These are phyloP conservation scores for Syngnathoides biaculeatus DNA, from an alignment of 2,113 vertebrate species.

Conservation along the genomic window DNA sequence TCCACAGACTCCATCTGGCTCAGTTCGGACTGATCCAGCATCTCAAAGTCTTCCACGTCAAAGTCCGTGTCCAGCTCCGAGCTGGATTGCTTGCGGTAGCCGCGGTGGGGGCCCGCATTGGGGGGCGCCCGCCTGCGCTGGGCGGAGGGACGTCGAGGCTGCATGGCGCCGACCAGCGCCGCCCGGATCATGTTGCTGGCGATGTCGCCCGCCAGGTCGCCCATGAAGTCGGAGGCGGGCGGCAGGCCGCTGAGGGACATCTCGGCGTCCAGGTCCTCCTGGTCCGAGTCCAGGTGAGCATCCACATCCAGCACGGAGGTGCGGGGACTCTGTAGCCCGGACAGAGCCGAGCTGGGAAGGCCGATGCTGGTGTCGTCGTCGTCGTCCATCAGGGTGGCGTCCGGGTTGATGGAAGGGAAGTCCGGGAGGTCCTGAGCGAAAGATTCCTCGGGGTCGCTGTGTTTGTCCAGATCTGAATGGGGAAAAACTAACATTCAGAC, in stretches of 20 bases:
- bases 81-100: constrained; percentile 81
- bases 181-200: constrained; percentile 92
- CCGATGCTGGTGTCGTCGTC: constrained; percentile 95
- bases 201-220: constrained; percentile 79
- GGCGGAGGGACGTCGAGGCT: constrained; percentile 68
- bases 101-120: constrained; percentile 50
- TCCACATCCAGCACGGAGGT: constrained; percentile 65
- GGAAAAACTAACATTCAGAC: neutral
- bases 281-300: constrained; percentile 71
- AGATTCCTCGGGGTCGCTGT: constrained; percentile 93
- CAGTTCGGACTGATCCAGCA: constrained; percentile 95
- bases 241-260: constrained; percentile 73
- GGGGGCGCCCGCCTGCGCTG: constrained; percentile 56
- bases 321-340: constrained; percentile 50
- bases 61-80: constrained; percentile 92
- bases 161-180: constrained; percentile 79
- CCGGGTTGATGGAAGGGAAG: constrained; percentile 94
- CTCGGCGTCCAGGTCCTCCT: constrained; percentile 74
- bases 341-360: constrained; percentile 76
- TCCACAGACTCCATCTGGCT: constrained; percentile 87
- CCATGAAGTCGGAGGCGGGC: constrained; percentile 70
- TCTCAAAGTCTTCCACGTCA: constrained; percentile 95
- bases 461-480: constrained; percentile 83
- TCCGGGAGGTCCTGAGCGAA: constrained; percentile 91
- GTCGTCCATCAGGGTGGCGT: constrained; percentile 84